Conservation (phyloP, 1,140 invertebrate species). For the Whitmania pigra region DNA sequence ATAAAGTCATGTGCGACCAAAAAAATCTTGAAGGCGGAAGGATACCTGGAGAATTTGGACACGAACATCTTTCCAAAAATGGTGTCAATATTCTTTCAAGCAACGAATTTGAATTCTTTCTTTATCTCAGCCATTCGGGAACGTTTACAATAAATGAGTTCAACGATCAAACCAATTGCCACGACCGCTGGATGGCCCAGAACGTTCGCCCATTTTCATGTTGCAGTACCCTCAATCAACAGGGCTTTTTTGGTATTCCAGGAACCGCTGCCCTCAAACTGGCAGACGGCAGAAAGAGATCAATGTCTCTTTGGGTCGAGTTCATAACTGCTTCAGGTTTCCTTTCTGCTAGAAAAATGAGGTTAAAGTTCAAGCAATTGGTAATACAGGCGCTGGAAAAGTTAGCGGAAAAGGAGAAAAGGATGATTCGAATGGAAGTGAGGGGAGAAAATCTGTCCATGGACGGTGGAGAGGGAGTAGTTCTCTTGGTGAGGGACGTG, state of each 20-base stretch:
- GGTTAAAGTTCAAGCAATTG: background rate
- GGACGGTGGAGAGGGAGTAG: too few relatives aligned
- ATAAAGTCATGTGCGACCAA: too few relatives aligned
- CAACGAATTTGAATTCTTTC: background rate
- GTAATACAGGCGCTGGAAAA: background rate
- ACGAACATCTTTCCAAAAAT: background rate
- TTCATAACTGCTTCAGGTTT: slow-evolving; percentile 7
- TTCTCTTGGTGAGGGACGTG: too few relatives aligned
- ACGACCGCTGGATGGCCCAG: too few relatives aligned
- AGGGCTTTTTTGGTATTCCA: background rate
- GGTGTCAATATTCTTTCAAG: background rate
- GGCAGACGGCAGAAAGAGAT: slow-evolving; percentile 6
- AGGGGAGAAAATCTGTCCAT: too few relatives aligned
- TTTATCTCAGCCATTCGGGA: background rate
- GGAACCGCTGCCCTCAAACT: background rate
- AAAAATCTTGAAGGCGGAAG: too few relatives aligned
- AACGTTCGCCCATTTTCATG: too few relatives aligned
- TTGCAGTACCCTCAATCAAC: too few relatives aligned
- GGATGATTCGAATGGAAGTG: too few relatives aligned
- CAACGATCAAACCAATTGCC: background rate
- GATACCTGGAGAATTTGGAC: too few relatives aligned
- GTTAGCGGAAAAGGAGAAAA: too few relatives aligned
- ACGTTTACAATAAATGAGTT: background rate
- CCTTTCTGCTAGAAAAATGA: slow-evolving; percentile 11
- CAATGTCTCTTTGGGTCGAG: slow-evolving; percentile 11